A percentile compares a stretch with the other conserved stretches of the same genome.
Evolutionary conservation across 2,888 invertebrate species (phyloP).

Genomic region (Scrobipalpa atriplicella): DNA sequence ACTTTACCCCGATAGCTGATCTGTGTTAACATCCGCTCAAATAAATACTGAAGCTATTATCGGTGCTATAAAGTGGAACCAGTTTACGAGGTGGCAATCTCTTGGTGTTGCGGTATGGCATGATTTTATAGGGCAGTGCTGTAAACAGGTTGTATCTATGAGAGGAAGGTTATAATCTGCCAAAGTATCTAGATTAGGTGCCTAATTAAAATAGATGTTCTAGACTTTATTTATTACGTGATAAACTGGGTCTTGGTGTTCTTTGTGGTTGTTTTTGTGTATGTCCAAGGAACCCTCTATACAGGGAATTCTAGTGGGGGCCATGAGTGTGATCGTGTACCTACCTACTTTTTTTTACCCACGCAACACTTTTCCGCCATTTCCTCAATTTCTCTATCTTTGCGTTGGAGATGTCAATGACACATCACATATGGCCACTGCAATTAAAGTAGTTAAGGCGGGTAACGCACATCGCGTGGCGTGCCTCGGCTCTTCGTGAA

Average conservation of each 20-base stretch:
- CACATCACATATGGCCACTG: constrained; percentile 16
- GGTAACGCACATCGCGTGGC: constrained; percentile 27
- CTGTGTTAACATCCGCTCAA: background rate
- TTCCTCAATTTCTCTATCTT: constrained; percentile 2
- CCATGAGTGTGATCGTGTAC: too few species aligned
- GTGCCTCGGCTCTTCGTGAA: constrained; percentile 27
- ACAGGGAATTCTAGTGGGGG: too few species aligned
- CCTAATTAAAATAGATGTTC: too few species aligned
- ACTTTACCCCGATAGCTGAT: constrained; percentile 2
- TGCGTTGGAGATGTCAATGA: constrained; percentile 14
- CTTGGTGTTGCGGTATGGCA: background rate
- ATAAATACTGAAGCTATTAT: background rate
- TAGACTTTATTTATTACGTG: too few species aligned
- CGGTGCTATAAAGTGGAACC: background rate
- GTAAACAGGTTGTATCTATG: background rate
- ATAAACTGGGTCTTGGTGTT: too few species aligned
- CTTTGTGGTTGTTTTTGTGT: too few species aligned
- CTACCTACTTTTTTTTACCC: too few species aligned
- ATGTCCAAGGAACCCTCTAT: too few species aligned
- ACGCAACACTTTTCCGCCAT: background rate
- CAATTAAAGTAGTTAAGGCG: constrained; percentile 8
- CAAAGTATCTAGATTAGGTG: too few species aligned
- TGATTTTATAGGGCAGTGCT: constrained; percentile 5
- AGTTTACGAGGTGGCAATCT: constrained; percentile 11
- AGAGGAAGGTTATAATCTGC: too few species aligned